These are phyloP conservation scores for Onchidella celtica DNA, from an alignment of 2,888 invertebrate genomes.

Conservation along the genomic window DNA sequence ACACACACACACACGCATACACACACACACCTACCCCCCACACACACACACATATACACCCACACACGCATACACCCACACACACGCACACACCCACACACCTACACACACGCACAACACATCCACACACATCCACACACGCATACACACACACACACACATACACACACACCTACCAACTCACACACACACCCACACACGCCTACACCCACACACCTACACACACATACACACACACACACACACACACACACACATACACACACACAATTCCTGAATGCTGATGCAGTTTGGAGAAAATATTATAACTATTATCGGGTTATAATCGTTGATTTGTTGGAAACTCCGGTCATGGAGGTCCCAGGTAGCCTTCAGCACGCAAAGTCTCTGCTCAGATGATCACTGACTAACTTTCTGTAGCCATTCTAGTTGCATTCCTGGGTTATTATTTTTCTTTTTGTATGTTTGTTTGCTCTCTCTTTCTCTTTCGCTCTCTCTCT, in stretches of 20 bases:
- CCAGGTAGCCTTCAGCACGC: too few relatives aligned
- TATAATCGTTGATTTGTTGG: too few relatives aligned
- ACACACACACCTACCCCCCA: neutral
- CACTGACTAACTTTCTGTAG: too few relatives aligned
- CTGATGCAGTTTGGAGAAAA: too few relatives aligned
- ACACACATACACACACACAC: slow-evolving; percentile 12
- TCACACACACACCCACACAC: neutral
- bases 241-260: slow-evolving; percentile 2
- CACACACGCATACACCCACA: neutral
- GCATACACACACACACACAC: neutral
- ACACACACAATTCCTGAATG: too few relatives aligned
- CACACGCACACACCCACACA: neutral
- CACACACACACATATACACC: neutral
- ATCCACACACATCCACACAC: neutral
- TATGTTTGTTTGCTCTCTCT: too few relatives aligned
- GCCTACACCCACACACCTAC: neutral
- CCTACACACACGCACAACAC: neutral
- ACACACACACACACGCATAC: slow-evolving; percentile 16
- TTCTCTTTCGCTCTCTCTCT: too few relatives aligned
- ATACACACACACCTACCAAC: neutral
- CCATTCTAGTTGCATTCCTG: too few relatives aligned
- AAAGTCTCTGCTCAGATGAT: too few relatives aligned
- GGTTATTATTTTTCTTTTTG: too few relatives aligned
- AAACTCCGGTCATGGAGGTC: too few relatives aligned
- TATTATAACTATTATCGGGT: too few relatives aligned